Conservation (phyloP, 2,888 invertebrate genomes). For the Nasonia oneida region DNA sequence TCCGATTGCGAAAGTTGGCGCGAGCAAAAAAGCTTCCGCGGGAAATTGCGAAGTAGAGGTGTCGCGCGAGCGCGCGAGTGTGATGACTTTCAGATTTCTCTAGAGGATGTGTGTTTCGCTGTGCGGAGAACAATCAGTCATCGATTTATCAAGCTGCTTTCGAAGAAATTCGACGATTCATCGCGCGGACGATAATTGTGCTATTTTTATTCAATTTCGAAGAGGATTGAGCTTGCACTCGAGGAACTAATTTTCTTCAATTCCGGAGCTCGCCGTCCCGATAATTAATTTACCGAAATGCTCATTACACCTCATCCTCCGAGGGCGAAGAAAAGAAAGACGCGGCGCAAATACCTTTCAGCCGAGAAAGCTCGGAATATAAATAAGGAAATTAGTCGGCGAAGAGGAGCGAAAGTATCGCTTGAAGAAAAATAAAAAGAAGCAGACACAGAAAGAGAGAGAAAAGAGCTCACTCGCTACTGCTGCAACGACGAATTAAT, state of each 20-base stretch:
- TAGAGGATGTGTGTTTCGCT: neutral
- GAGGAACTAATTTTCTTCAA: neutral
- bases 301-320: slow-evolving; percentile 43
- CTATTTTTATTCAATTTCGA: neutral
- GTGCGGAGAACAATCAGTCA: neutral
- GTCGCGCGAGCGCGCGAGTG: neutral
- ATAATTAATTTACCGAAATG: slow-evolving; percentile 60
- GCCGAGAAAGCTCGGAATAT: slow-evolving; percentile 50
- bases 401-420: slow-evolving; percentile 41
- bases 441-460: slow-evolving; percentile 10
- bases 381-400: slow-evolving; percentile 61
- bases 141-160: neutral
- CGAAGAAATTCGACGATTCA: neutral
- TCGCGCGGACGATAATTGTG: too few relatives aligned
- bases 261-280: neutral
- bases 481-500: slow-evolving; percentile 59
- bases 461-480: neutral
- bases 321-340: slow-evolving; percentile 17
- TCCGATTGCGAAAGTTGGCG: slow-evolving; percentile 32
- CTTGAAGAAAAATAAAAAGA: slow-evolving; percentile 20
- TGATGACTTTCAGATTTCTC: neutral
- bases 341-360: slow-evolving; percentile 53
- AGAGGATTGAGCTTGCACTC: too few relatives aligned
- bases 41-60: slow-evolving; percentile 45
- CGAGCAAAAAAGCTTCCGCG: slow-evolving; percentile 41